Evolutionary conservation across 64 coral and sea anemone genomes (phyloP).

Genomic region (Montipora cactus): DNA sequence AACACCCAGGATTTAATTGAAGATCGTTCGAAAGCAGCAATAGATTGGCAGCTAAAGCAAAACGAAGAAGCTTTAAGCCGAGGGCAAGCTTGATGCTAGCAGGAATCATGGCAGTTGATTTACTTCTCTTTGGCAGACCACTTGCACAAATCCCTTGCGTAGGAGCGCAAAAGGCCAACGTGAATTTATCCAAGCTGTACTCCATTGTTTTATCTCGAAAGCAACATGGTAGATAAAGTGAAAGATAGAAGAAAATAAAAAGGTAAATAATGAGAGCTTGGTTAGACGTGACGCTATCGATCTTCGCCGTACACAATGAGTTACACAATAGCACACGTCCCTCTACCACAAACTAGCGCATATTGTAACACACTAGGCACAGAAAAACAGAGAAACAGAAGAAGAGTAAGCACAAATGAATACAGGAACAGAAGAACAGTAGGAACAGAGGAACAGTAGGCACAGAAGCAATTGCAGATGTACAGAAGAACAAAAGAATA

Average conservation of each 20-base stretch:
- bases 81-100: neutral
- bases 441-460: too few relatives aligned
- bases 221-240: neutral
- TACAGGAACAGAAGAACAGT: too few relatives aligned
- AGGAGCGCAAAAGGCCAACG: neutral
- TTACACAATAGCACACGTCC: too few relatives aligned
- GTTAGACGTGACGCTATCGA: neutral
- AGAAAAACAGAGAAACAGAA: too few relatives aligned
- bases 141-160: neutral
- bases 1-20: neutral
- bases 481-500: too few relatives aligned
- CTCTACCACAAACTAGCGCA: too few relatives aligned
- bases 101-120: neutral
- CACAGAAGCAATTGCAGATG: too few relatives aligned
- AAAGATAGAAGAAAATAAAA: slow-evolving; percentile 2
- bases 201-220: neutral
- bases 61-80: neutral
- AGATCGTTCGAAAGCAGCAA: neutral
- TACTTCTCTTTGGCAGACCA: neutral
- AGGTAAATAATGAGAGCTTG: neutral
- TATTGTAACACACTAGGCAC: too few relatives aligned
- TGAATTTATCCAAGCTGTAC: neutral
- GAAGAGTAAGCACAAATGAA: too few relatives aligned
- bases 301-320: too few relatives aligned
- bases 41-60: neutral